Evolutionary conservation across 2,888 invertebrate species (phyloP).

Genomic region (Gymnoscelis rufifasciata): DNA sequence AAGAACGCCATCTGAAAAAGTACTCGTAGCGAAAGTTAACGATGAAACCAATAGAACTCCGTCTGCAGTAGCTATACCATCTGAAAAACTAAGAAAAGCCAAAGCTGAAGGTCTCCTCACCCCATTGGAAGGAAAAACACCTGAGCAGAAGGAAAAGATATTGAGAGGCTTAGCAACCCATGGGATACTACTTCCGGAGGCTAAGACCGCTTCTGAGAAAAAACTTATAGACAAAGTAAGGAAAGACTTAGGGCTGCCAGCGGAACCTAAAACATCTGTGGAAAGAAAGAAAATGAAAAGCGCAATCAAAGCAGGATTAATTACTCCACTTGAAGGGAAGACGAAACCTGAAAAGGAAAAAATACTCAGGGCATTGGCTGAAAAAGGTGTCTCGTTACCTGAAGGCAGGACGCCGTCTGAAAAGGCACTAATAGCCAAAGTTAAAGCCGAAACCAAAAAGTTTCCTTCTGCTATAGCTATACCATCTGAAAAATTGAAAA

Average conservation of each 20-base stretch:
- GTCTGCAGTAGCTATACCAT: conserved; percentile 12
- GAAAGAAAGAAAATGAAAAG: conserved; percentile 27
- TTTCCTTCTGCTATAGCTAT: conserved; percentile 21
- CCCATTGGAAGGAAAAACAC: conserved; percentile 32
- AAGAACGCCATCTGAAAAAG: conserved; percentile 37
- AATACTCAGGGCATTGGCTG: conserved; percentile 26
- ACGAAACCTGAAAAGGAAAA: conserved; percentile 31
- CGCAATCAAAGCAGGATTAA: conserved; percentile 29
- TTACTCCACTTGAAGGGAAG: conserved; percentile 30
- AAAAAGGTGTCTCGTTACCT: conserved; percentile 32
- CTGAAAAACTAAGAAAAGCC: conserved; percentile 30
- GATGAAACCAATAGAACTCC: neutral
- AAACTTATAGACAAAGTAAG: conserved; percentile 22
- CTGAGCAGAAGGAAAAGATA: conserved; percentile 34
- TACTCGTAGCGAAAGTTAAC: conserved; percentile 6
- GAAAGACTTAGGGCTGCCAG: conserved; percentile 33
- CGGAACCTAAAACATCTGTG: conserved; percentile 34
- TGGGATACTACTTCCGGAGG: conserved; percentile 31
- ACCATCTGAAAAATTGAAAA: conserved; percentile 14
- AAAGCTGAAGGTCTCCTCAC: conserved; percentile 26
- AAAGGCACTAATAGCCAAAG: conserved; percentile 32
- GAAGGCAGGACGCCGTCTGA: conserved; percentile 31
- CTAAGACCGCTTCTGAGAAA: conserved; percentile 31
- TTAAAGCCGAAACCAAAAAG: conserved; percentile 13
- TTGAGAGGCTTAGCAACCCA: conserved; percentile 25